Evolutionary conservation across 2,888 invertebrate genomes (phyloP).

Genomic region (Cephus nigrinus): DNA sequence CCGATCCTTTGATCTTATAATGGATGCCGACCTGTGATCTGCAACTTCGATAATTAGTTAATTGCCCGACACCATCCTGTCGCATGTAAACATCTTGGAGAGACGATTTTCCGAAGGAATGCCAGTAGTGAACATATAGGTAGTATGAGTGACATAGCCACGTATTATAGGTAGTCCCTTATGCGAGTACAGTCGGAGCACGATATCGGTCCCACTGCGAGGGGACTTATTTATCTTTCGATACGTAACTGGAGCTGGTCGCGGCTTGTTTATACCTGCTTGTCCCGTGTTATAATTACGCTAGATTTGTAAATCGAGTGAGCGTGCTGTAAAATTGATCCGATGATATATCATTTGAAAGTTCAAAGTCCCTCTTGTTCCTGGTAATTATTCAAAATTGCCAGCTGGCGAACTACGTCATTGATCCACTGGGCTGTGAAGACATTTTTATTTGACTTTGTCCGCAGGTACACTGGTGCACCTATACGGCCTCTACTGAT

Average conservation of each 20-base stretch:
- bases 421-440: no score
- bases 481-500: no score
- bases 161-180: not conserved
- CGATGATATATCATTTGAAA: not conserved
- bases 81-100: not conserved
- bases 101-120: not conserved
- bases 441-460: no score
- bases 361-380: not conserved
- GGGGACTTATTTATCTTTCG: no score
- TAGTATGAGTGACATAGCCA: not conserved
- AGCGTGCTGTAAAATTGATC: not conserved
- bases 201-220: no score
- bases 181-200: not conserved
- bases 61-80: slow-evolving; percentile 15
- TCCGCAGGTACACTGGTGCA: no score
- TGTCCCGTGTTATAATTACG: no score
- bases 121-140: not conserved
- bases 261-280: no score
- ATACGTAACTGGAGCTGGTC: no score
- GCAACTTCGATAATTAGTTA: slow-evolving; percentile 27
- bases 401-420: not conserved
- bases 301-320: not conserved
- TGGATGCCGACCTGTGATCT: slow-evolving; percentile 29
- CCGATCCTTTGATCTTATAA: slow-evolving; percentile 36
- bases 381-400: not conserved